Percentiles rank a stretch among this genome's conserved stretches.
Conservation (phyloP, 2,113 vertebrate species). For the Catagonus wagneri region DNA sequence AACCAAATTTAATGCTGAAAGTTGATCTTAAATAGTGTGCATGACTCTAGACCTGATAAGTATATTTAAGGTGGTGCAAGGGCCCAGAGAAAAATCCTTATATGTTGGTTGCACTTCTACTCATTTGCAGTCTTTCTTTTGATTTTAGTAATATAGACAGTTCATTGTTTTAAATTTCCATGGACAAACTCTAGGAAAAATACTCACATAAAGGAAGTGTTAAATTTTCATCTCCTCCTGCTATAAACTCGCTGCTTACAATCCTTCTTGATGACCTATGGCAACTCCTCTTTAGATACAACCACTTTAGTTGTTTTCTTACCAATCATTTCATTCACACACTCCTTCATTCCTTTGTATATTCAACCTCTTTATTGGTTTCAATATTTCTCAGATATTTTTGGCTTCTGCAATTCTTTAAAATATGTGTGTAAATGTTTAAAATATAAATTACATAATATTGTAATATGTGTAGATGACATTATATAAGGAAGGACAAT, state of each 20-base stretch:
- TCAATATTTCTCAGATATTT: neutral
- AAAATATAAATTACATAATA: neutral
- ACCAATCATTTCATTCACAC: neutral
- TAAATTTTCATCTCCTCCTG: neutral
- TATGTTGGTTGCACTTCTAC: neutral
- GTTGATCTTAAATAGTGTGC: conserved; percentile 23
- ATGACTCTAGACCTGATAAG: neutral
- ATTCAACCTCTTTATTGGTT: neutral
- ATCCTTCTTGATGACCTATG: neutral
- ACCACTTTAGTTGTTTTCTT: neutral
- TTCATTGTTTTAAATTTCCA: neutral
- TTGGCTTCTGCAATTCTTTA: neutral
- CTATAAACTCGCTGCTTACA: neutral
- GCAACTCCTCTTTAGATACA: neutral
- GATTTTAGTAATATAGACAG: neutral
- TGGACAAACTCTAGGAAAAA: conserved; percentile 15
- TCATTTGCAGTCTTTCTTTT: neutral
- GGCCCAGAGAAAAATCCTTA: neutral
- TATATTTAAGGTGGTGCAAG: neutral
- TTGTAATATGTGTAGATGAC: neutral
- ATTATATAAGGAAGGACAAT: neutral
- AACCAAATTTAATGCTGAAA: conserved; percentile 41
- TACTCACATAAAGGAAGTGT: neutral
- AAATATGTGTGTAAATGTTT: neutral
- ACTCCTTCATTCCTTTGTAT: neutral